These are phyloP conservation scores for Cybosia mesomella DNA, from an alignment of 2,888 invertebrate species.

Conservation along the genomic window DNA sequence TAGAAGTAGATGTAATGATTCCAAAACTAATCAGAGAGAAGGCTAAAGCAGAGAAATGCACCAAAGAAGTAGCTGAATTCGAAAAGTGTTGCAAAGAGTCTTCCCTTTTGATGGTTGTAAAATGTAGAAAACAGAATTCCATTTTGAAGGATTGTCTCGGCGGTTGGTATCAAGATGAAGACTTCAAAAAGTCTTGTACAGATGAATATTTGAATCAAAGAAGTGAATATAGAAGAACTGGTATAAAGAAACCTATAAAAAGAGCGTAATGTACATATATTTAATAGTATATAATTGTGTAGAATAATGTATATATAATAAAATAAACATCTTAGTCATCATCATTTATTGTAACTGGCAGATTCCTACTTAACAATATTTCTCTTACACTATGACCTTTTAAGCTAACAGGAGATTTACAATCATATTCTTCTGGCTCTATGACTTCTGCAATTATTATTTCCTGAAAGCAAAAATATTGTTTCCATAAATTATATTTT, in stretches of 20 bases:
- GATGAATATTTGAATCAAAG: conserved; percentile 94
- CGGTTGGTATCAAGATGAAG: conserved; percentile 92
- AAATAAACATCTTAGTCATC: conserved; percentile 65
- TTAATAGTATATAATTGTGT: conserved; percentile 38
- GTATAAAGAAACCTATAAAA: conserved; percentile 88
- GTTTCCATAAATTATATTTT: neutral
- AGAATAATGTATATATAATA: conserved; percentile 64
- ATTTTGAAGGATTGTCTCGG: conserved; percentile 90
- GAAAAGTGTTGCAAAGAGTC: conserved; percentile 91
- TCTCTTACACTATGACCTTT: conserved; percentile 88
- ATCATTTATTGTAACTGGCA: conserved; percentile 76
- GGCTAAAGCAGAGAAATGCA: conserved; percentile 93
- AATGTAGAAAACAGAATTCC: conserved; percentile 91
- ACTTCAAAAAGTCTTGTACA: conserved; percentile 91
- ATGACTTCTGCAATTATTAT: conserved; percentile 89
- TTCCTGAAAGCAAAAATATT: conserved; percentile 83
- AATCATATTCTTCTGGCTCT: conserved; percentile 58
- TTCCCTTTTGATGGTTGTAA: conserved; percentile 90
- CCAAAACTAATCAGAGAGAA: conserved; percentile 95
- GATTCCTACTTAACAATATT: conserved; percentile 88
- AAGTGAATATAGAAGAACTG: conserved; percentile 93
- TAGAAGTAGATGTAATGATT: conserved; percentile 95
- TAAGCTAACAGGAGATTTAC: conserved; percentile 82
- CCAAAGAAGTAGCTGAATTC: conserved; percentile 90
- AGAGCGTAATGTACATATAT: conserved; percentile 68